Base-by-base conservation (phyloP, 2,888 invertebrate genomes). In the Nomada hirtipes region DNA sequence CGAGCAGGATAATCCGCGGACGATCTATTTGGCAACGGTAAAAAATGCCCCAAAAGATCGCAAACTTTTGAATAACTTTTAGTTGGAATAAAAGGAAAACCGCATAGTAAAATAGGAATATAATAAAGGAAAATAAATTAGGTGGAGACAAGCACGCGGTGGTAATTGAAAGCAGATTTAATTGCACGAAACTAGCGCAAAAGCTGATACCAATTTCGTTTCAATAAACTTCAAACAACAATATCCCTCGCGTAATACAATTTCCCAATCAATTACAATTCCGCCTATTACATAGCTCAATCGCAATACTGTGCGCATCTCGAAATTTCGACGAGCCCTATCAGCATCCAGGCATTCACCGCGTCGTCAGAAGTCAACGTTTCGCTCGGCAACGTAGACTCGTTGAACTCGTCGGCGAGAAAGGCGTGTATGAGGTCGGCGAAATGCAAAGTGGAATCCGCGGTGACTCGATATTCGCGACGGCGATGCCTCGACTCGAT, bases 401-500 rank as follows among this genome's bases (percentile, higher is more conserved):
- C 10, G 57, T 47, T 23, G 57, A 59, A 74, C 15, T 3, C 47
- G 59, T 59, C 60, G 13, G 20, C 29, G 26, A 0, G 47, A 42
- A 60, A 55, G 65, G 63, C 67, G 63, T 18, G 55, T 47, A 15
- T 10, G 71, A 71, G 53, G 72, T 72, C 59, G 72, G 44, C n/a
- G 29, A 36, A 75, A 76, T 64, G 69, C 64, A 59, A 64, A 63
- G 67, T 69, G 44, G 64, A 53, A 69, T 63, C 36, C 15, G 50
- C 26, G 44, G 63, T 36, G 52, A 67, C 47, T 60, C 68, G 74
- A 61, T 63, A 75, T 74, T 68, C 59, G 78, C 68, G 36, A 42
- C 55, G 78, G 47, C 61, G 75, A 68, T 60, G 65, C 53, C 52
- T 23, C 26, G 79, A 78, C 42, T 68, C 79, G 78, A 78, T 80